Percentiles rank a stretch among this genome's conserved stretches.
Evolutionary conservation across 1,140 invertebrate species (phyloP).

Genomic region (Rhopalosiphum padi): DNA sequence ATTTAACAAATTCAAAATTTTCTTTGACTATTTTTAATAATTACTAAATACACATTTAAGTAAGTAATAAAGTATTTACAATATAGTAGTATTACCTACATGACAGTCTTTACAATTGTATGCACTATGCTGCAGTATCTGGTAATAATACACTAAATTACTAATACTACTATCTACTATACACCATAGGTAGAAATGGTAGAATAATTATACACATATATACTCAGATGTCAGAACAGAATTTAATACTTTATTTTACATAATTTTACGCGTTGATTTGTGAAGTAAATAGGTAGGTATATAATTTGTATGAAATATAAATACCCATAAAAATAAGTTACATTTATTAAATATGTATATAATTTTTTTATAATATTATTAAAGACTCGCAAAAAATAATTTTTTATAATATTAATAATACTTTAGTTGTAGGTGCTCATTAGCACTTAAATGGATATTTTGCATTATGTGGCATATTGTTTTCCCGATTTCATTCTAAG

Average conservation of each 20-base stretch:
- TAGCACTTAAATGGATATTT: not conserved
- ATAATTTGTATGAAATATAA: not conserved
- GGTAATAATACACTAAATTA: not conserved
- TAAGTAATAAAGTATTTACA: not conserved
- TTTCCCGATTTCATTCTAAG: not conserved
- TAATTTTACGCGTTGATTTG: not conserved
- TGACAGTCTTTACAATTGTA: not conserved
- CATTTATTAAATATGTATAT: not conserved
- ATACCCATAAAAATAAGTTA: not conserved
- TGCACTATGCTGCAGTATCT: too few relatives aligned
- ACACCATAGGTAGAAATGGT: too few relatives aligned
- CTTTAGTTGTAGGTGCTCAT: not conserved
- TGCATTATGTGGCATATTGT: not conserved
- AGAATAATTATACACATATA: not conserved
- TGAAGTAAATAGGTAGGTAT: not conserved
- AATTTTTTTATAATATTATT: not conserved
- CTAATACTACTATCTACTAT: too few relatives aligned
- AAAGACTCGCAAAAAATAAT: not conserved
- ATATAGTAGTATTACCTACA: not conserved
- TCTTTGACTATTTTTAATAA: not conserved
- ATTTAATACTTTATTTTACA: not conserved
- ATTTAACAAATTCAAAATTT: not conserved
- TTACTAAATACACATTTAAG: not conserved
- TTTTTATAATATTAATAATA: not conserved
- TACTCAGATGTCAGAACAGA: not conserved